Evolutionary conservation across 2,113 vertebrate genomes (phyloP).

Genomic region (Phylloscopus trochiloides): DNA sequence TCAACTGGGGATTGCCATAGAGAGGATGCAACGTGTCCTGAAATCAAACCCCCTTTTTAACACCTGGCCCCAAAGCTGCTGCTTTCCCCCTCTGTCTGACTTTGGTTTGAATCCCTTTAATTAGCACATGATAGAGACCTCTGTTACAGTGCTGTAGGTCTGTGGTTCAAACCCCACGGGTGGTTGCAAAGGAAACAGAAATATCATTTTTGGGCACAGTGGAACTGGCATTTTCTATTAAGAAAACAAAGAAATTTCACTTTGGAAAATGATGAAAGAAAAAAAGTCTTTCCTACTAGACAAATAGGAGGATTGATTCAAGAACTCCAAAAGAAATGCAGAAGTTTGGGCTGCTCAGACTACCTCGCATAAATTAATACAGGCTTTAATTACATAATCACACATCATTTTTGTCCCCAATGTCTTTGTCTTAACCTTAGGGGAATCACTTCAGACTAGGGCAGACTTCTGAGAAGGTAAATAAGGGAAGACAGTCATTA

Average conservation of each 20-base stretch:
- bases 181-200: conserved; percentile 24
- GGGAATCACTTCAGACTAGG: not conserved
- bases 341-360: not conserved
- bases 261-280: not conserved
- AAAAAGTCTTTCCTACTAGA: not conserved
- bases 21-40: fast-evolving
- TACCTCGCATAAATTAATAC: not conserved
- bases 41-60: not conserved
- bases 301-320: not conserved
- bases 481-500: conserved; percentile 7
- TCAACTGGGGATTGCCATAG: not conserved
- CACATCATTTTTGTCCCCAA: not conserved
- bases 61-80: not conserved
- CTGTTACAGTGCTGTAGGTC: conserved; percentile 44
- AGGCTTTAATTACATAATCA: conserved; percentile 22
- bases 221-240: not conserved
- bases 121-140: not conserved
- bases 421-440: not conserved
- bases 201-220: not conserved
- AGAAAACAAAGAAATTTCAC: conserved; percentile 21
- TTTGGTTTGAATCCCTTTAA: not conserved
- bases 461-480: conserved; percentile 1
- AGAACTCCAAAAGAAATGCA: not conserved
- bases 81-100: not conserved
- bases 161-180: not conserved